These are phyloP conservation scores for Aselliscus stoliczkanus DNA, from an alignment of 2,797 vertebrate genomes.

Conservation along the genomic window DNA sequence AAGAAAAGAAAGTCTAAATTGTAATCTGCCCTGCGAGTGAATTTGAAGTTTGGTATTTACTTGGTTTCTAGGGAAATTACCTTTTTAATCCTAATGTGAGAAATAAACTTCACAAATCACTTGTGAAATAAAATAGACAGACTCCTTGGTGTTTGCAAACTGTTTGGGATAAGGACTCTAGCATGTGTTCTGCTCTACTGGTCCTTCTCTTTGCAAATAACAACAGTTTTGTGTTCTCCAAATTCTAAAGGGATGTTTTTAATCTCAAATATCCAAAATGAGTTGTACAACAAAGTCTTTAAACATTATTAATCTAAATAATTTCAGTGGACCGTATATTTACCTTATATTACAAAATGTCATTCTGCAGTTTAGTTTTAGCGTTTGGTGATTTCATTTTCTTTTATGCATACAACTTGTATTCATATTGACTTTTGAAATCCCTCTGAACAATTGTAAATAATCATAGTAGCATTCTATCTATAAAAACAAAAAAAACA, in stretches of 20 bases:
- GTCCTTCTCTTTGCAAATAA: not conserved
- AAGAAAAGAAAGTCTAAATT: slow-evolving; percentile 12
- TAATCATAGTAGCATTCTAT: not conserved
- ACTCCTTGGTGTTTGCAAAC: not conserved
- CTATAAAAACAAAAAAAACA: not conserved
- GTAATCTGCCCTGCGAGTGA: not conserved
- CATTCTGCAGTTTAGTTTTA: not conserved
- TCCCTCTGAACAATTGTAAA: not conserved
- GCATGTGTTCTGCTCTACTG: not conserved
- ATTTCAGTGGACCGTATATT: not conserved
- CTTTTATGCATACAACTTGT: not conserved
- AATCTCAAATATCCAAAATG: slow-evolving; percentile 3
- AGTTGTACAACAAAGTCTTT: not conserved
- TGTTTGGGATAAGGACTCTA: not conserved
- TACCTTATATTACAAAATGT: not conserved
- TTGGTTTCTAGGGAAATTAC: slow-evolving; percentile 24
- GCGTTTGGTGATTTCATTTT: slow-evolving; percentile 19
- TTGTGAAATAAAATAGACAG: not conserved
- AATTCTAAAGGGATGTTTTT: not conserved
- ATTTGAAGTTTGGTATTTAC: slow-evolving; percentile 8
- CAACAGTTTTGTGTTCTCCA: slow-evolving; percentile 52
- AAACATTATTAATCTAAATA: not conserved
- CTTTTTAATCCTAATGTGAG: slow-evolving; percentile 17
- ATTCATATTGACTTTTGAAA: not conserved
- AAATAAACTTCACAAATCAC: not conserved